Evolutionary conservation across 2,888 invertebrate genomes (phyloP), one percentile per base, ranked within the genome.

Genomic region (Nudaria mundana): DNA sequence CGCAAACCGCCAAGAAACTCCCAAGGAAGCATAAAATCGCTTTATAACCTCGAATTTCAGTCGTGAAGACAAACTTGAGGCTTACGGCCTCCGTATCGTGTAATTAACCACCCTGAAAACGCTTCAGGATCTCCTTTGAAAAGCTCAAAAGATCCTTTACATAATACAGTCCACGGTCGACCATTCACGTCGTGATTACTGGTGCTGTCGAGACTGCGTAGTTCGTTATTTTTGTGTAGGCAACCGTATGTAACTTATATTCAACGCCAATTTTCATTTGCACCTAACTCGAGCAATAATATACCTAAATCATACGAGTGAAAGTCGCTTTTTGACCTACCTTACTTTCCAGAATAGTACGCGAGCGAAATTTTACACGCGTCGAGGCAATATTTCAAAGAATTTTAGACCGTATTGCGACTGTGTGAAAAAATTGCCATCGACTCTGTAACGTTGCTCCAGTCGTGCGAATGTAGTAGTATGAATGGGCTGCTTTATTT

Each of bases 211-310:
- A 72, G 66, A 63, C 71, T 66, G 63, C 62, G 66, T 63, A 66
- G 78, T 83, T 89, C 86, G 87, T 89, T 89, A 89, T 88, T 88
- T 88, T 87, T 84, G 88, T 86, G 81, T 77, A 88, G 77, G 85
- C 83, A 86, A 76, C 79, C 88, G 86, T 82, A 77, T 74, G 73
- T 78, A 80, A 79, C 68, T 72, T 73, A 68, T 63, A 68, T 67
- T 69, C 58, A 54, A 57, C 54, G 63, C 60, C 65, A 53, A 54
- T 49, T 49, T 59, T 58, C 56, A 60, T 65, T 63, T 64, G 60
- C 57, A 42, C 41, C 20, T 30, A 20, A 30, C 30, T 26, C 65
- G 42, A 33, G 47, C 52, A 22, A 69, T 49, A 56, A 31, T 58
- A 38, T 30, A 44, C 67, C 52, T 41, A 71, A 66, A 57, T 46